Evolutionary conservation across 2,113 vertebrate species (phyloP).

Genomic region (Oreotrochilus melanogaster): DNA sequence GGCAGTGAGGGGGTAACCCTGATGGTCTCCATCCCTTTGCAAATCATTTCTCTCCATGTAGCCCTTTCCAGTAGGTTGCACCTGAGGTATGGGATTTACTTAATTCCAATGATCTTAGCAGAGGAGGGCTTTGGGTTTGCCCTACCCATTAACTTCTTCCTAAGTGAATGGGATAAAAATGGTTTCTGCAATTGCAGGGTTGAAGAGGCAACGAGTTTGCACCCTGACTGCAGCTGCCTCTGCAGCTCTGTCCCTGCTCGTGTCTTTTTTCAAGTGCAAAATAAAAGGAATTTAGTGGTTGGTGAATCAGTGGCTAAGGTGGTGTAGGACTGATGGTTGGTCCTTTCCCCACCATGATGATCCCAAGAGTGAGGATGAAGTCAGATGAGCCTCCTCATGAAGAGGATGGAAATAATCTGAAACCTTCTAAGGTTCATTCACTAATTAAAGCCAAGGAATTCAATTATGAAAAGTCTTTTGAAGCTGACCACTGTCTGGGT

Average conservation of each 20-base stretch:
- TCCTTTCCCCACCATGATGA: too few relatives aligned
- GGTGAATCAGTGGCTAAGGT: too few relatives aligned
- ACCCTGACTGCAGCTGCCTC: not conserved
- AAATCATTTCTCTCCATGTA: not conserved
- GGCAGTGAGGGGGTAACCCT: too few relatives aligned
- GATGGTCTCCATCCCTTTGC: not conserved
- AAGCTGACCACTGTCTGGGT: too few relatives aligned
- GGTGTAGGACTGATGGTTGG: too few relatives aligned
- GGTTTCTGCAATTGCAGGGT: not conserved
- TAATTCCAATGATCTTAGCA: not conserved
- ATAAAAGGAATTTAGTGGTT: too few relatives aligned
- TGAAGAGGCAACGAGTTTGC: not conserved
- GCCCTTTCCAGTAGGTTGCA: not conserved
- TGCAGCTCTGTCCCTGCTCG: not conserved
- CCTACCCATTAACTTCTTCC: not conserved
- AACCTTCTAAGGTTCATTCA: too few relatives aligned
- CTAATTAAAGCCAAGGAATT: too few relatives aligned
- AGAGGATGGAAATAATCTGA: not conserved
- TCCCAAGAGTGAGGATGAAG: not conserved
- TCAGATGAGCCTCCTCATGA: not conserved
- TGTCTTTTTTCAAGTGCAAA: not conserved
- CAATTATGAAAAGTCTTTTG: too few relatives aligned
- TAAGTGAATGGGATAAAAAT: not conserved
- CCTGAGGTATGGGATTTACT: not conserved
- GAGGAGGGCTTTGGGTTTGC: not conserved